Base-by-base conservation (phyloP, 2,888 invertebrate genomes). In the Monochamus alternatus region DNA sequence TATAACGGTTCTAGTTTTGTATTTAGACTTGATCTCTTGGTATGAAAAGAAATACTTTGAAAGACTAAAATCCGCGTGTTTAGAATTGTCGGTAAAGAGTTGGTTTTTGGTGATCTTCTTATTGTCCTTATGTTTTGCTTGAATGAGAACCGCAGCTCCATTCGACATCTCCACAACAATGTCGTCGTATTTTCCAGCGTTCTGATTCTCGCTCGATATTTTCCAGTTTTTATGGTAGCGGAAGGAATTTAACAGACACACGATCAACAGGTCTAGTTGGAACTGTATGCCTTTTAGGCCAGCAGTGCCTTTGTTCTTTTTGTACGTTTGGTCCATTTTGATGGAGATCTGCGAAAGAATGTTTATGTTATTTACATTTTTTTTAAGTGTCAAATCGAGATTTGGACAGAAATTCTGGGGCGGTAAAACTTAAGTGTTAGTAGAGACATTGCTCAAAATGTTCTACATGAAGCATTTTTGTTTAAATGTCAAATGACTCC, bases 131-230 rank as follows among this genome's bases (percentile, higher is more conserved):
- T 65, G 30, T 51, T 65, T 65, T 9, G 65, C 51, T 9, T 65
- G 65, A 3, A 65, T 3, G 7, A 65, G 12, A 47, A 51, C 22
- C 22, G 22, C 22, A n/a, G 1, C 9, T 30, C 22, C 44, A 2
- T 22, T 8, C 9, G 51, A 10, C 7, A 1, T 5, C 12, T 65
- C 47, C 10, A 65, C 14, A 3, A 65, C 51, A 7, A 65, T 12
- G 22, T 65, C 65, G 30, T 65, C 65, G 31, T 51, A 65, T 51
- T 65, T 65, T 8, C 31, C 47, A 22, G 47, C 65, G 10, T n/a
- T 51, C 9, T 47, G 9, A 10, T 65, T 51, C 31, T 65, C 65
- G 10, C 51, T 65, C 7, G 65, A 65, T 4, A 65, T 22, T 12
- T 3, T 3, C 65, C 65, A 65, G 7, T 38, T n/a, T 12, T n/a